Evolutionary conservation across 30 jellyfish, hydroid and myxozoan genomes (phyloP).

Genomic region (Aurelia coerulea): DNA sequence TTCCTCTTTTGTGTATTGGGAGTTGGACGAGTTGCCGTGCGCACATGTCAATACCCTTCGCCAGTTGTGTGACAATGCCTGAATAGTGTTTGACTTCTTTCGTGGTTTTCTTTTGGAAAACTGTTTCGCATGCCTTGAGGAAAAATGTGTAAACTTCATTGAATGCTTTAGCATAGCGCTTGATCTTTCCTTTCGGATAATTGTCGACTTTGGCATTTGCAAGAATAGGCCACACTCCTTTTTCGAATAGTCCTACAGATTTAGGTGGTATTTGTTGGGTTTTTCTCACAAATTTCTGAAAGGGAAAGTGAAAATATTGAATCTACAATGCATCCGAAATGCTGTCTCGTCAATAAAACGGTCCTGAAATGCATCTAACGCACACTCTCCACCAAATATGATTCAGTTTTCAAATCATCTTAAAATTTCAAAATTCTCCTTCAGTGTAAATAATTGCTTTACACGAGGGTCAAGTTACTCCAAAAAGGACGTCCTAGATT

Average conservation of each 20-base stretch:
- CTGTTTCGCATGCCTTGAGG: slow-evolving; percentile 6
- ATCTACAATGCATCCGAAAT: too few species aligned
- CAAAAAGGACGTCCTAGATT: too few species aligned
- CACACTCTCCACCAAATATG: too few species aligned
- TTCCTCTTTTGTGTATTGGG: slow-evolving; percentile 21
- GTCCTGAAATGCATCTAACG: too few species aligned
- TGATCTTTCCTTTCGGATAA: slow-evolving; percentile 32
- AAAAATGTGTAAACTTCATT: slow-evolving; percentile 33
- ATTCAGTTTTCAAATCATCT: too few species aligned
- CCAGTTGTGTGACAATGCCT: not conserved
- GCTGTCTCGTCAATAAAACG: too few species aligned
- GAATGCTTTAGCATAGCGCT: slow-evolving; percentile 17
- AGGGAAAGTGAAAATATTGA: too few species aligned
- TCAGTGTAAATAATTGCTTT: too few species aligned
- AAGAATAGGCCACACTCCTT: slow-evolving; percentile 48
- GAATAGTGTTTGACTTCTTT: not conserved
- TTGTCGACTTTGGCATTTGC: slow-evolving; percentile 7
- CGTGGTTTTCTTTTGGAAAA: not conserved
- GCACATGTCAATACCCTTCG: not conserved
- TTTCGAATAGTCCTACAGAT: not conserved
- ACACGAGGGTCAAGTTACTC: too few species aligned
- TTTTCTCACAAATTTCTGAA: too few species aligned
- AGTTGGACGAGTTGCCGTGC: slow-evolving; percentile 16
- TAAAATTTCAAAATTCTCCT: too few species aligned
- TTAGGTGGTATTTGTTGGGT: too few species aligned